Percentiles rank a stretch among this genome's conserved stretches.
phyloP scores from a whole-genome alignment of 2,797 vertebrate genomes.

The Hydrophis major region DNA sequence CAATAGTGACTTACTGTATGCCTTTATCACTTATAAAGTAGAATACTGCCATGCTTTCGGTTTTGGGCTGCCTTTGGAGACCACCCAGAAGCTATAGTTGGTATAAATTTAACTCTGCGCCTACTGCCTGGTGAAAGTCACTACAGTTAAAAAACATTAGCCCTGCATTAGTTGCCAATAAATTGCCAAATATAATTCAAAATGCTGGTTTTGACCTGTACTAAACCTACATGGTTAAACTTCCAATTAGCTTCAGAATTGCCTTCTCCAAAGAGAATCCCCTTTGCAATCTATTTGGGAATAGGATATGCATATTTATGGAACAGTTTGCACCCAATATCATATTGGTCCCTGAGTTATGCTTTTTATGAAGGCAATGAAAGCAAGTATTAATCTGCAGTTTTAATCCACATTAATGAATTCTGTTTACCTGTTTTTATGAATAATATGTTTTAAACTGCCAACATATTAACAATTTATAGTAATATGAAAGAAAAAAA shows the following conservation, averaged over 20 bases:
- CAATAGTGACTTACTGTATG: neutral
- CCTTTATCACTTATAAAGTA: neutral
- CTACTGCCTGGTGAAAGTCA: neutral
- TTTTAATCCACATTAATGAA: neutral
- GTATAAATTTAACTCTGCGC: neutral
- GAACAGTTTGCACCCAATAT: neutral
- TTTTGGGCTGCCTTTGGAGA: neutral
- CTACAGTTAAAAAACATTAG: neutral
- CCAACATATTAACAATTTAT: neutral
- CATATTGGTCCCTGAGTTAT: neutral
- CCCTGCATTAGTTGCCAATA: neutral
- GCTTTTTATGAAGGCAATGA: neutral
- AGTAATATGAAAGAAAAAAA: neutral
- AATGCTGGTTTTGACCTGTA: neutral
- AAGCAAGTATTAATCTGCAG: neutral
- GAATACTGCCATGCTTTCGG: neutral
- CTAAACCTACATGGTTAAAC: neutral
- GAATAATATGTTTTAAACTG: neutral
- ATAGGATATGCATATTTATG: neutral
- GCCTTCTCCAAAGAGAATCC: neutral
- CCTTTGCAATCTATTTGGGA: neutral
- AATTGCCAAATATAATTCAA: neutral
- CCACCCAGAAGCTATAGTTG: neutral
- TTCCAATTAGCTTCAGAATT: neutral
- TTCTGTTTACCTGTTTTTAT: neutral